A percentile compares a stretch with the other conserved stretches of the same genome.
phyloP scores from a whole-genome alignment of 2,797 vertebrate genomes.

The Rhyacichthys aspro region DNA sequence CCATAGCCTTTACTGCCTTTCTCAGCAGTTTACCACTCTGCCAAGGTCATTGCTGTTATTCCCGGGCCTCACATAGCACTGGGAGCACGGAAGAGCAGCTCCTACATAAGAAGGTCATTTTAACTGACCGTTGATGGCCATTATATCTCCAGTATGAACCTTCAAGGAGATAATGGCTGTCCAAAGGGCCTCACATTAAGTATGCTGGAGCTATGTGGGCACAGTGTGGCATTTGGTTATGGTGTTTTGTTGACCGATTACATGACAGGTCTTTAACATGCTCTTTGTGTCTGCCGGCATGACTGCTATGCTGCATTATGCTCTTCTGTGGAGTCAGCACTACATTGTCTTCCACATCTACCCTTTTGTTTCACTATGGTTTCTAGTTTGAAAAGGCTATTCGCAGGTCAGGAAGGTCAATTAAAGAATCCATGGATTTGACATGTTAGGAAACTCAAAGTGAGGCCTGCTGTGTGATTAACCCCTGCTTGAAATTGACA shows the following conservation, averaged over 20 bases:
- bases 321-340: not conserved
- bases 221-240: conserved; percentile 23
- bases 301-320: conserved; percentile 6
- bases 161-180: conserved; percentile 44
- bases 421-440: conserved; percentile 24
- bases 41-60: conserved; percentile 77
- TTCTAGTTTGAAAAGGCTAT: conserved; percentile 26
- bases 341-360: conserved; percentile 11
- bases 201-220: conserved; percentile 18
- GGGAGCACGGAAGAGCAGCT: conserved; percentile 43
- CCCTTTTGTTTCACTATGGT: conserved; percentile 1
- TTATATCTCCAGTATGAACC: conserved; percentile 58
- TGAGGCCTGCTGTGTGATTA: conserved; percentile 38
- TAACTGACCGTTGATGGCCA: conserved; percentile 43
- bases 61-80: conserved; percentile 34
- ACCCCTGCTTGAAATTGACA: conserved; percentile 45
- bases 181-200: conserved; percentile 42
- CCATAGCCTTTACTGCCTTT: conserved; percentile 71
- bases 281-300: conserved; percentile 14
- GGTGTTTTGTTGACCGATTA: conserved; percentile 29
- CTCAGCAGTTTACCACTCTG: conserved; percentile 78
- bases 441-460: conserved; percentile 34
- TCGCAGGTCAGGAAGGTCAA: conserved; percentile 27
- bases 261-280: conserved; percentile 1
- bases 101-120: conserved; percentile 74